Conservation (phyloP, 2,113 vertebrate species). For the Alces alces region DNA sequence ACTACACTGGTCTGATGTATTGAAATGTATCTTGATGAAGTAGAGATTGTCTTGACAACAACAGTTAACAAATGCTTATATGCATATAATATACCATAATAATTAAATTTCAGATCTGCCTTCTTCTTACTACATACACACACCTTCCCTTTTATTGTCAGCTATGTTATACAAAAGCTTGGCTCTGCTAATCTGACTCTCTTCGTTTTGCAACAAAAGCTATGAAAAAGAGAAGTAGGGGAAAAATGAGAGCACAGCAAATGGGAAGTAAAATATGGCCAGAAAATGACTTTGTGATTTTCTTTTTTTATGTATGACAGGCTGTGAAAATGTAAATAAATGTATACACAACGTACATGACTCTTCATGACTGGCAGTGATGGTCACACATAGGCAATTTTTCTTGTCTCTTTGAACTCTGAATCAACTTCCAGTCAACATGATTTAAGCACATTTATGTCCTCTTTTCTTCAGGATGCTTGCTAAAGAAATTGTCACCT, state of each 20-base stretch:
- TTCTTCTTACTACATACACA: not conserved
- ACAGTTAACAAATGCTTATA: not conserved
- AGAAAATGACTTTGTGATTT: not conserved
- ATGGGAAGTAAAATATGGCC: not conserved
- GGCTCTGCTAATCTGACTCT: not conserved
- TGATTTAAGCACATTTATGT: not conserved
- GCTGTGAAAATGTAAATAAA: conserved; percentile 9
- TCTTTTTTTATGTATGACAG: not conserved
- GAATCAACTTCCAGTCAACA: not conserved
- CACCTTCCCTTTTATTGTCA: not conserved
- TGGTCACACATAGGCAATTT: not conserved
- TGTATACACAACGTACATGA: not conserved
- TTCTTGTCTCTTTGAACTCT: not conserved
- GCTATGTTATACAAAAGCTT: not conserved
- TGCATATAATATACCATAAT: not conserved
- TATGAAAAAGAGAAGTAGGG: not conserved
- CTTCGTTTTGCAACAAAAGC: not conserved
- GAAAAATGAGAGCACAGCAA: not conserved
- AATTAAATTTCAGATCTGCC: not conserved
- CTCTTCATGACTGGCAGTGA: not conserved
- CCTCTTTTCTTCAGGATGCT: not conserved
- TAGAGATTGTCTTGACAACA: not conserved
- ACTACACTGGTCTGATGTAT: not conserved
- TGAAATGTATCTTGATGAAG: not conserved
- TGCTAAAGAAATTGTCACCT: not conserved